Conservation (phyloP, 2,888 invertebrate genomes). For the Rhodophaea formosa region DNA sequence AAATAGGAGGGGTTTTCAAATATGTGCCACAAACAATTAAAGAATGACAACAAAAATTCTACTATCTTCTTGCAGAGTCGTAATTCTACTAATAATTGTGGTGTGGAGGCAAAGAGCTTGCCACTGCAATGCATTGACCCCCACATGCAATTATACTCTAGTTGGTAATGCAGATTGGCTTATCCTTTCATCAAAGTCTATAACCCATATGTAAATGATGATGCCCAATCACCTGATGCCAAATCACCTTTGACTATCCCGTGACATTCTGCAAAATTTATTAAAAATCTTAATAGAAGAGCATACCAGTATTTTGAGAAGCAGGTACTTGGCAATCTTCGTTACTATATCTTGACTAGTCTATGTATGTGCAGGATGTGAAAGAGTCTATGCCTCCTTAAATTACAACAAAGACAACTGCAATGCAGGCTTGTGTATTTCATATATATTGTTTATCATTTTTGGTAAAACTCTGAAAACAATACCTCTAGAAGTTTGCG, state of each 20-base stretch:
- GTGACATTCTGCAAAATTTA: not conserved
- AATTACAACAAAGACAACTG: constrained; percentile 6
- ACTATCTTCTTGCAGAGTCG: no score
- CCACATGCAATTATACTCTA: no score
- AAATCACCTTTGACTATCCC: not conserved
- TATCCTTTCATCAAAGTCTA: no score
- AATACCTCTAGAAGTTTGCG: constrained; percentile 61
- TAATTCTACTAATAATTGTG: no score
- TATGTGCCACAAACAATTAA: no score
- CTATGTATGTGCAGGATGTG: constrained; percentile 13
- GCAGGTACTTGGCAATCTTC: not conserved
- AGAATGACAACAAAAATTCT: no score
- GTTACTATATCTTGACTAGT: constrained; percentile 14
- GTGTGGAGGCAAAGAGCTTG: no score
- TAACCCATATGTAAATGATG: no score
- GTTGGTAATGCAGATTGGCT: no score
- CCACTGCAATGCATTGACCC: no score
- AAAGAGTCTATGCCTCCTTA: constrained; percentile 9
- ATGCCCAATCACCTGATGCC: no score
- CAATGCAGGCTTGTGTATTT: constrained; percentile 1
- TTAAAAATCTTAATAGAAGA: not conserved
- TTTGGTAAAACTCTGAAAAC: not conserved
- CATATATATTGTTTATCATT: not conserved
- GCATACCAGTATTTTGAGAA: constrained; percentile 11
- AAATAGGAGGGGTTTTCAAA: no score